phyloP scores from a whole-genome alignment of 2,888 invertebrate genomes.

The Hydraecia micacea region DNA sequence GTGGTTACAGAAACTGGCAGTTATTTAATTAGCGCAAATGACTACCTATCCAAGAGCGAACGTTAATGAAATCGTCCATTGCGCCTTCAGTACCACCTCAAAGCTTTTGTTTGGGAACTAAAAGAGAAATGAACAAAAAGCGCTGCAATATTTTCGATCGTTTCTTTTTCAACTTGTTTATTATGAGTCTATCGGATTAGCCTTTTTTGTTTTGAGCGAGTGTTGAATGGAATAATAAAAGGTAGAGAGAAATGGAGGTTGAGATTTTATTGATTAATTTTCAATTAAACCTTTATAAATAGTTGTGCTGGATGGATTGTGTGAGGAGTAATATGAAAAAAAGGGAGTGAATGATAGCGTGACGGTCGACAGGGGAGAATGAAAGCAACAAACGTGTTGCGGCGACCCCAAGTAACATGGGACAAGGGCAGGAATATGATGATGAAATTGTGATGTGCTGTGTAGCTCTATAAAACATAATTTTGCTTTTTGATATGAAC shows the following conservation, averaged over 20 bases:
- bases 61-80: constrained; percentile 59
- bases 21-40: constrained; percentile 69
- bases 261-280: background rate
- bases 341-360: background rate
- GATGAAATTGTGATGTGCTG: no score
- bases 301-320: background rate
- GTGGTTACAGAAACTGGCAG: constrained; percentile 62
- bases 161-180: constrained; percentile 52
- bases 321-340: background rate
- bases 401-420: no score
- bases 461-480: no score
- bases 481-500: no score
- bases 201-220: constrained; percentile 31
- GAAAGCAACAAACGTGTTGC: background rate
- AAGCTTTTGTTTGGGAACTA: constrained; percentile 62
- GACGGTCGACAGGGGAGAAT: background rate
- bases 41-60: constrained; percentile 63
- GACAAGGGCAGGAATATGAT: background rate
- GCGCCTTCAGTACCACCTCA: constrained; percentile 41
- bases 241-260: background rate
- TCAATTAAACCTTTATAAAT: background rate
- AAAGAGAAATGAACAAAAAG: constrained; percentile 55
- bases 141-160: constrained; percentile 53
- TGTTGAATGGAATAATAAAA: constrained; percentile 21
- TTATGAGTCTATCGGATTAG: constrained; percentile 57